A percentile compares a stretch with the other conserved stretches of the same genome.
Evolutionary conservation across 2,888 invertebrate species (phyloP).

Genomic region (Archaeoteleia sp.): DNA sequence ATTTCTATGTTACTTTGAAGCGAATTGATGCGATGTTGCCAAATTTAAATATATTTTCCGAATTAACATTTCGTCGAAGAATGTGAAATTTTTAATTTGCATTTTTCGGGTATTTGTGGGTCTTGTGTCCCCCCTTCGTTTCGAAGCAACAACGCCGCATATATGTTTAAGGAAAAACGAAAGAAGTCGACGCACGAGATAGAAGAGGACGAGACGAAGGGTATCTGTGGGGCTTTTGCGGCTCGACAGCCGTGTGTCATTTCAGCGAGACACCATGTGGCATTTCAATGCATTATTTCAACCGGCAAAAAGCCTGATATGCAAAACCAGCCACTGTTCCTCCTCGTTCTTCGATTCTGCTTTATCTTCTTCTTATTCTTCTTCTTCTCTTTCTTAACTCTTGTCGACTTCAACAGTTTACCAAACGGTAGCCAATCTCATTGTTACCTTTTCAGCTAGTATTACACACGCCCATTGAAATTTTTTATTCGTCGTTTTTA

Average conservation of each 20-base stretch:
- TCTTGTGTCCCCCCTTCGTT: slow-evolving; percentile 25
- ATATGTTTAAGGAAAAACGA: slow-evolving; percentile 30
- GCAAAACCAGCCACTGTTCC: slow-evolving; percentile 65
- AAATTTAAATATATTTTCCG: background rate
- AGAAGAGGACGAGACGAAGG: slow-evolving; percentile 26
- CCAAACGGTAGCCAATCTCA: slow-evolving; percentile 49
- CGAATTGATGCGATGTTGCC: no score
- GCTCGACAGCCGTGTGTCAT: slow-evolving; percentile 72
- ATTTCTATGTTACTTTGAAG: slow-evolving; percentile 10
- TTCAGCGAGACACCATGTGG: slow-evolving; percentile 70
- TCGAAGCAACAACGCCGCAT: slow-evolving; percentile 46
- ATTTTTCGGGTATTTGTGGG: slow-evolving; percentile 34
- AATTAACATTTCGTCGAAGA: no score
- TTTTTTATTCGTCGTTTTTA: no score
- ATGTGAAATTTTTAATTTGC: slow-evolving; percentile 54
- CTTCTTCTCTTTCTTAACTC: slow-evolving; percentile 30
- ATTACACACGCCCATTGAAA: slow-evolving; percentile 1
- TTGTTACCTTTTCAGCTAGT: slow-evolving; percentile 31
- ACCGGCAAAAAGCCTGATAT: slow-evolving; percentile 71
- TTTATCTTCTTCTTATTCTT: slow-evolving; percentile 36
- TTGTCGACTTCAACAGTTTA: slow-evolving; percentile 29
- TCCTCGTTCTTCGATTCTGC: slow-evolving; percentile 45
- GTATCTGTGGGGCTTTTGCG: slow-evolving; percentile 60
- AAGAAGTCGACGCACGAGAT: slow-evolving; percentile 39
- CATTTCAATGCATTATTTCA: slow-evolving; percentile 74